These are phyloP conservation scores for Zaprionus tsacasi DNA, from an alignment of 1,140 invertebrate species.

Conservation along the genomic window DNA sequence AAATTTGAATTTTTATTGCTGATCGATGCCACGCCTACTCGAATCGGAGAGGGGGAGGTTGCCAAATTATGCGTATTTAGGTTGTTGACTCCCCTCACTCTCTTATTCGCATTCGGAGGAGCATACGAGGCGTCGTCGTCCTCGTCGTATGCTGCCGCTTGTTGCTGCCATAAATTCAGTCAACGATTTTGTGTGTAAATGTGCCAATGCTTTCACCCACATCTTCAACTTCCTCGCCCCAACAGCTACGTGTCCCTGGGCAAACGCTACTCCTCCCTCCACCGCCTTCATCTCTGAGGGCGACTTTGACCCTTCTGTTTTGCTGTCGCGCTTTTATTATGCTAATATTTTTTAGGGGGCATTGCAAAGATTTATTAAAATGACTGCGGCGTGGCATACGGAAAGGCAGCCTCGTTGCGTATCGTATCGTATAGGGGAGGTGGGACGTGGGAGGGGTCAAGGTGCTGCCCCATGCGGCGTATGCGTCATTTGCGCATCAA, in stretches of 20 bases:
- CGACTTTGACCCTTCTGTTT: conserved; percentile 81
- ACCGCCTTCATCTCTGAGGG: neutral
- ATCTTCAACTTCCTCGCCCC: neutral
- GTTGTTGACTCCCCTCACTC: conserved; percentile 47
- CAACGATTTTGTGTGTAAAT: conserved; percentile 65
- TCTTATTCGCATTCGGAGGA: neutral
- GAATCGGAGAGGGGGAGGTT: neutral
- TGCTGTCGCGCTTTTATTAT: conserved; percentile 79
- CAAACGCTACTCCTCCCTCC: no score
- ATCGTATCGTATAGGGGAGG: neutral
- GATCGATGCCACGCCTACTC: conserved; percentile 69
- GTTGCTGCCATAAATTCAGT: conserved; percentile 73
- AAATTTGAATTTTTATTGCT: conserved; percentile 84
- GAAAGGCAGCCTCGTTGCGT: neutral
- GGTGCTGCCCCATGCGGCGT: conserved; percentile 32
- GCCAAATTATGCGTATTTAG: conserved; percentile 78
- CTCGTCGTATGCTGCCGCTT: conserved; percentile 54
- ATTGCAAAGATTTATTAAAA: conserved; percentile 80
- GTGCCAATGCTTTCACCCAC: conserved; percentile 66
- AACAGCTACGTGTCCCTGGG: neutral
- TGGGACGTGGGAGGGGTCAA: neutral
- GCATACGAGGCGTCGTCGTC: neutral
- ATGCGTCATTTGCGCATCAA: conserved; percentile 59
- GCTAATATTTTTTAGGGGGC: conserved; percentile 76
- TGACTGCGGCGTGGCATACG: conserved; percentile 61